Conservation (phyloP, 2,888 invertebrate genomes). For the Meloe dianella region DNA sequence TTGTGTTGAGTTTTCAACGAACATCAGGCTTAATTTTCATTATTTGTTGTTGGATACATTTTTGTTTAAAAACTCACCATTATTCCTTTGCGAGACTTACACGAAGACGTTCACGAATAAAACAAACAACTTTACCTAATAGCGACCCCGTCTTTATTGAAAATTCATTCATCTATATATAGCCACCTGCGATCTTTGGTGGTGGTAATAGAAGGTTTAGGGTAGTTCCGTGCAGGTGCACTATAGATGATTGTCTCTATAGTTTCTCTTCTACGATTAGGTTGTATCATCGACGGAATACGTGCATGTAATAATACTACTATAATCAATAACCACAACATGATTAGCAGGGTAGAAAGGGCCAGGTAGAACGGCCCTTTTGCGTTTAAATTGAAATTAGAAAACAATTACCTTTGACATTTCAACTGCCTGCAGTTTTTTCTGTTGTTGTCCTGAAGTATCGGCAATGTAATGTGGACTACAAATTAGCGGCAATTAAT, state of each 20-base stretch:
- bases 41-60: background rate
- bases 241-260: constrained; percentile 10
- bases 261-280: constrained; percentile 4
- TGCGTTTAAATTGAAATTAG: background rate
- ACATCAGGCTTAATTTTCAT: background rate
- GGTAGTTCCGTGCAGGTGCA: background rate
- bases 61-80: background rate
- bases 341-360: background rate
- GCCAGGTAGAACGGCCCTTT: background rate
- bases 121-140: constrained; percentile 15
- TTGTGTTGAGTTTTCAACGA: background rate
- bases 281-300: background rate
- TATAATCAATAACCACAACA: constrained; percentile 6
- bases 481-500: background rate
- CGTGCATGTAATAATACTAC: background rate
- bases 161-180: background rate
- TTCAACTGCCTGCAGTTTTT: background rate
- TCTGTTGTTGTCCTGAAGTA: no score
- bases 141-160: background rate
- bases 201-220: background rate
- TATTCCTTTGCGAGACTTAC: background rate
- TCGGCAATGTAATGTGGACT: background rate
- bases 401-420: background rate
- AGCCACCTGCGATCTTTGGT: no score
- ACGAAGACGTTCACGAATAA: constrained; percentile 29